Conservation (phyloP, 2,888 invertebrate genomes). For the Gymnoscelis rufifasciata region DNA sequence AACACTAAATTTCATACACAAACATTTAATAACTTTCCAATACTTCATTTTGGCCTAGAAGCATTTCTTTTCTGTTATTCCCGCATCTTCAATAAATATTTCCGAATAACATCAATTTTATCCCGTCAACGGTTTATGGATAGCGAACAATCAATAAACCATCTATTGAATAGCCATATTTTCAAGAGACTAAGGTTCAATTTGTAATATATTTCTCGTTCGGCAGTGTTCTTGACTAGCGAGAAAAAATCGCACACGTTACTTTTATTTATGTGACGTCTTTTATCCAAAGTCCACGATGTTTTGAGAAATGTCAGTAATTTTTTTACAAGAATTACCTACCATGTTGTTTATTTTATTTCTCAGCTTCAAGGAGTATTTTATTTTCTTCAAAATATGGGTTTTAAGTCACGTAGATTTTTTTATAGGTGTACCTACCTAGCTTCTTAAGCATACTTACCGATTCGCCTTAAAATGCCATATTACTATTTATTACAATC, state of each 20-base stretch:
- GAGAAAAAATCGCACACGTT: conserved; percentile 12
- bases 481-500: too few species aligned
- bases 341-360: background rate
- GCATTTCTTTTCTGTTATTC: background rate
- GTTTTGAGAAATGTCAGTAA: conserved; percentile 4
- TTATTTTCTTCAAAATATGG: too few species aligned
- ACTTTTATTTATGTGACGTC: conserved; percentile 14
- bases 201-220: background rate
- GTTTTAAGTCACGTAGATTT: too few species aligned
- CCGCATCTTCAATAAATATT: conserved; percentile 3
- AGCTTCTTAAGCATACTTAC: too few species aligned
- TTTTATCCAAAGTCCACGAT: conserved; percentile 7
- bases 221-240: conserved; percentile 6
- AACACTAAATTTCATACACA: too few species aligned
- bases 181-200: conserved; percentile 7
- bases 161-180: conserved; percentile 1
- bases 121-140: conserved; percentile 8
- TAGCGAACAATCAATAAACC: conserved; percentile 8
- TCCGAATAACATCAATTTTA: conserved; percentile 13
- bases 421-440: too few species aligned
- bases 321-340: background rate
- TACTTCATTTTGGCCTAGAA: background rate
- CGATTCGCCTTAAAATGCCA: too few species aligned
- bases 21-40: background rate
- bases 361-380: too few species aligned